Percentiles rank a stretch among this genome's conserved stretches.
Evolutionary conservation across 2,888 invertebrate species (phyloP).

Genomic region (Volucella inanis): DNA sequence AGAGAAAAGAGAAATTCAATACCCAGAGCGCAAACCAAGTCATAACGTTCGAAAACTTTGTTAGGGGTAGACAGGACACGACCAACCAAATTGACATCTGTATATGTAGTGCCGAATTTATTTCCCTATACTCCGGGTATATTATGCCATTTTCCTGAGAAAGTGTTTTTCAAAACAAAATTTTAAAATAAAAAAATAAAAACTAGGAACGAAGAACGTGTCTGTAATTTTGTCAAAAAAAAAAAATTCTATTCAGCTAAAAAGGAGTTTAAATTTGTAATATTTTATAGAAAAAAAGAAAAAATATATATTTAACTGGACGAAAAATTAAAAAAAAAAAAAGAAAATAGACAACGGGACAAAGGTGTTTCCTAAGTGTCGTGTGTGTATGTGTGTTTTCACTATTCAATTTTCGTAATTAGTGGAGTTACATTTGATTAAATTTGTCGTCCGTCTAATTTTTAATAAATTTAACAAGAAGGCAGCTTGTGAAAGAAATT

Average conservation of each 20-base stretch:
- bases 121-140: slow-evolving; percentile 51
- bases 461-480: too few relatives aligned
- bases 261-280: not conserved
- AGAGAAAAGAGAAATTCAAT: slow-evolving; percentile 3
- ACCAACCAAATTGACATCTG: slow-evolving; percentile 54
- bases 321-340: not conserved
- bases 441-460: too few relatives aligned
- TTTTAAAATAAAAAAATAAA: slow-evolving; percentile 5
- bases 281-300: not conserved
- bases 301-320: not conserved
- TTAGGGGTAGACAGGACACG: slow-evolving; percentile 45
- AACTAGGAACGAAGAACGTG: not conserved
- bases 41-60: slow-evolving; percentile 52
- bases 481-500: too few relatives aligned
- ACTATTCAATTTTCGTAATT: too few relatives aligned
- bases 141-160: not conserved
- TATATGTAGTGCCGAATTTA: slow-evolving; percentile 62
- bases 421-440: too few relatives aligned
- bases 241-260: not conserved
- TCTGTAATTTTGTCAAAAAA: slow-evolving; percentile 32
- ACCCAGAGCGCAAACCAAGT: slow-evolving; percentile 42
- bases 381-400: too few relatives aligned
- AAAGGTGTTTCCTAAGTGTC: too few relatives aligned
- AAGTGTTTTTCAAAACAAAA: slow-evolving; percentile 39
- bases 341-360: not conserved